phyloP scores from a whole-genome alignment of 2,797 vertebrate genomes.

The Okamejei kenojei region DNA sequence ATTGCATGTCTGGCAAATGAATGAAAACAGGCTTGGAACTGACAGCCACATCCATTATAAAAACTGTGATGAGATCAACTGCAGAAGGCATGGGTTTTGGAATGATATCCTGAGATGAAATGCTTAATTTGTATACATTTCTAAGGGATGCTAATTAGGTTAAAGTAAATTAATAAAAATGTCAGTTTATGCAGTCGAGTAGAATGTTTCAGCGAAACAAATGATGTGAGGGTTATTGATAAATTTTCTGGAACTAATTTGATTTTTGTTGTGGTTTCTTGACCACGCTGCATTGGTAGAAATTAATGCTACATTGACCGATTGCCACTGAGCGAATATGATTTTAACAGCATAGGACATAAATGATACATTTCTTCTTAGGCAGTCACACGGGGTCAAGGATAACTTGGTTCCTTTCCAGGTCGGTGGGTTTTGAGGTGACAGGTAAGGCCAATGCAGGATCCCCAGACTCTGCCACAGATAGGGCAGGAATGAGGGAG shows the following conservation, averaged over 20 bases:
- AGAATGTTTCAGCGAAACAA: background rate
- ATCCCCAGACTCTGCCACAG: no score
- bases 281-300: background rate
- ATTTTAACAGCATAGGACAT: background rate
- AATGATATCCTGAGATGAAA: background rate
- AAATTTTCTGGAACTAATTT: background rate
- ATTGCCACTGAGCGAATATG: background rate
- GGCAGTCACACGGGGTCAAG: no score
- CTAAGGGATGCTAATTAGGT: background rate
- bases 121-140: background rate
- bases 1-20: background rate
- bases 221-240: background rate
- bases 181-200: background rate
- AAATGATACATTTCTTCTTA: background rate
- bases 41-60: background rate
- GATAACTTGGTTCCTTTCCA: no score
- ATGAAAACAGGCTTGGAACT: background rate
- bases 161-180: background rate
- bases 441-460: no score
- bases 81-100: background rate
- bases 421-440: no score
- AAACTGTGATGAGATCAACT: background rate
- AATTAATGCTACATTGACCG: background rate
- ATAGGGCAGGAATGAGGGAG: no score
- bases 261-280: background rate